Evolutionary conservation across 64 coral and sea anemone genomes (phyloP).

Genomic region (Montipora cactus): DNA sequence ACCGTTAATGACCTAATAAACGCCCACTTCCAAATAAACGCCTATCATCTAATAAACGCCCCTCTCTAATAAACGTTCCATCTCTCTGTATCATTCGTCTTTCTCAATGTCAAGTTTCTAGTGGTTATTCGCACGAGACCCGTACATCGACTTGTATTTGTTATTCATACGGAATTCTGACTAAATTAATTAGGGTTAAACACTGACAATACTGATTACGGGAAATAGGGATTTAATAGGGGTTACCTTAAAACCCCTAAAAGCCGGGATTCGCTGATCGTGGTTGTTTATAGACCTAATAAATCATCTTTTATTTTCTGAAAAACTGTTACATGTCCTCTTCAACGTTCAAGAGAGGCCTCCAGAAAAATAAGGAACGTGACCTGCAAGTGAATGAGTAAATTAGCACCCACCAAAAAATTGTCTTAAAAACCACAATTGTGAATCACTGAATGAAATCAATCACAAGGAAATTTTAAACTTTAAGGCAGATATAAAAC

Average conservation of each 20-base stretch:
- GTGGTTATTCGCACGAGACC: background rate
- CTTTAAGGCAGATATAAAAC: background rate
- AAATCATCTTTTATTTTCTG: background rate
- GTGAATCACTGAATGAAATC: background rate
- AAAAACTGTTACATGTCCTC: background rate
- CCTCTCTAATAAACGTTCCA: background rate
- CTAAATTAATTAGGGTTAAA: background rate
- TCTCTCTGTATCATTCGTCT: background rate
- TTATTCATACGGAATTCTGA: background rate
- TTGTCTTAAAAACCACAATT: background rate
- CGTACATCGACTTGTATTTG: too few relatives aligned
- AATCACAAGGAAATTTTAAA: background rate
- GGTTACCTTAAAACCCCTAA: background rate
- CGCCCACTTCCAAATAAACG: too few relatives aligned
- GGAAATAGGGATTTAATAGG: background rate
- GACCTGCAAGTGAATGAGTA: background rate
- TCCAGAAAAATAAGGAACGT: background rate
- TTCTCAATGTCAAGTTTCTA: slow-evolving; percentile 1
- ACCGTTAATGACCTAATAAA: too few relatives aligned
- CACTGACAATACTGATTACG: too few relatives aligned
- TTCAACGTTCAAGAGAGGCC: background rate
- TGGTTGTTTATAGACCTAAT: background rate
- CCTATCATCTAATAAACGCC: too few relatives aligned
- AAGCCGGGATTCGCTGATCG: background rate
- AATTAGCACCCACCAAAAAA: background rate